Base-by-base conservation (phyloP, 64 coral and sea anemone species). In the Pachyseris speciosa region DNA sequence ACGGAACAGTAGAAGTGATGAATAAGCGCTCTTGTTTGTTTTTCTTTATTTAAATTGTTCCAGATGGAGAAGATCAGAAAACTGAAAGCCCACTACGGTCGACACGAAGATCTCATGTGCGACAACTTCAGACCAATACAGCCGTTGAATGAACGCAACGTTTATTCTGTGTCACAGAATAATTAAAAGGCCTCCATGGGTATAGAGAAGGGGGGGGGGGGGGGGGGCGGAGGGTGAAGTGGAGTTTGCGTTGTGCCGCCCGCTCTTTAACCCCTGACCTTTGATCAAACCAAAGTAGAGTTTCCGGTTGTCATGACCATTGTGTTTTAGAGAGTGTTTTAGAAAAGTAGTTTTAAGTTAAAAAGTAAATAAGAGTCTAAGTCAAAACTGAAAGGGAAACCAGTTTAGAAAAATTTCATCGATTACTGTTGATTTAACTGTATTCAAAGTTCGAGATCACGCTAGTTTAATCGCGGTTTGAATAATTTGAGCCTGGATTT, bases 91-190 rank as follows among this genome's bases (percentile, higher is more conserved):
- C 34, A 44, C 0, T 22, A 43, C 52, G 88, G 77, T 9, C 38
- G 24, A 10, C 0, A 52, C 4, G 19, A 26, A 17, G 47, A 34
- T 27, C 37, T 39, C 34, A 91, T 91, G 66, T 91, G 89, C 53
- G 77, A 91, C 48, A 91, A 91, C 45, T 84, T 60, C 89, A 40
- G 89, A 73, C 89, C 89, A 13, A 28, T 80, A 28, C 77, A 83
- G 36, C 44, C 31, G 2, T 22, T 91, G 34, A 45, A 91, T 10
- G 67, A 36, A 9, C 78, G 89, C 44, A 38, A 24, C 0, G 42
- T 89, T 34, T 78, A 36, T 16, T 37, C 48, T 0, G 31, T 58
- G 25, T 10, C 9, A 20, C 12, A 42, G 37, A 45, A 74, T 2
- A 34, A 72, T 2, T 58, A 24, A 58, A 58, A 58, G 15, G 52